Base-by-base conservation (phyloP, 2,888 invertebrate genomes). In the Chouioia cunea region DNA sequence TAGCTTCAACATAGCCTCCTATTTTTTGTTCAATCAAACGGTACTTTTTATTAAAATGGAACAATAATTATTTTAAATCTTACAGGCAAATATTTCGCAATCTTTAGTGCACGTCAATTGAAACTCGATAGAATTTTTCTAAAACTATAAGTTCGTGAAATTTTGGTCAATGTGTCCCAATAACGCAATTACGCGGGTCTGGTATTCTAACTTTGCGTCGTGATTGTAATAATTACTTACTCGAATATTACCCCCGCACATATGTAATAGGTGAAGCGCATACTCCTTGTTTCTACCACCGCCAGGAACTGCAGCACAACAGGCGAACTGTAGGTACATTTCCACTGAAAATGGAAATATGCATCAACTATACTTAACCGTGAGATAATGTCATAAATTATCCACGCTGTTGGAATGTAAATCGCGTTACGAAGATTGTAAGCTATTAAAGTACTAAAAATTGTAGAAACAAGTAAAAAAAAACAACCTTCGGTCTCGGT, bases 221-320 rank as follows among this genome's bases (percentile, higher is more conserved):
- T 27, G 14, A 58, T 56, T 44, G 15, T 47, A 27, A 14, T n/a
- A 10, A 18, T 20, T 67, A 80, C 89, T 87, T 83, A 94, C 93
- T 79, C 94, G 93, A 75, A 97, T 91, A 86, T 97, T 94, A 71
- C 97, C 97, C 65, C 92, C 91, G 79, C 93, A 93, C 87, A 95
- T 91, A 79, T 95, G 92, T 67, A 98, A 89, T 63, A 96, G 89
- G 86, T 97, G 96, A 81, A 97, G 90, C 73, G 97, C 97, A 82
- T 92, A 93, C 86, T 98, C 98, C 81, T 96, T 94, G 83, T 97
- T 96, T 85, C 95, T 92, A 58, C 97, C 97, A 77, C 96, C 97
- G 73, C 97, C 95, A 46, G 96, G 96, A 81, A 97, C 93, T 70
- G 96, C 96, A 69, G 97, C 96, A 83, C 96, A 97, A 89, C 97